phyloP scores from a whole-genome alignment of 1,140 invertebrate species.

The Arctopsyche grandis region DNA sequence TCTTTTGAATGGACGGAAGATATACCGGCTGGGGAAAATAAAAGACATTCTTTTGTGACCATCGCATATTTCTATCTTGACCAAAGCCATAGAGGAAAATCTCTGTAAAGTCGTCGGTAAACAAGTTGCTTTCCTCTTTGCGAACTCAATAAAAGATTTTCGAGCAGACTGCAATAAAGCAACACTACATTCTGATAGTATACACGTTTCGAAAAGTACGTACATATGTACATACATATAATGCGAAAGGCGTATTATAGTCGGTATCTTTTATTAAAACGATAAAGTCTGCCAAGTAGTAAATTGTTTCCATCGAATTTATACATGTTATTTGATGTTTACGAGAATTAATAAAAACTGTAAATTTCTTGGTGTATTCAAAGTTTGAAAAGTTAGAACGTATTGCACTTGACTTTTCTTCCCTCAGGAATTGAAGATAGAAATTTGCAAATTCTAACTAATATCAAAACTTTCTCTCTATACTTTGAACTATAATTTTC shows the following conservation, averaged over 20 bases:
- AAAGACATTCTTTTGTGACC: neutral
- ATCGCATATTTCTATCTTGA: constrained; percentile 34
- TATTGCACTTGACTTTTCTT: neutral
- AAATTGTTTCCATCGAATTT: neutral
- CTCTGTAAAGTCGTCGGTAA: constrained; percentile 24
- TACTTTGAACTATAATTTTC: neutral
- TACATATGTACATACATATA: no score
- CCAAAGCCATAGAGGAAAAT: constrained; percentile 21
- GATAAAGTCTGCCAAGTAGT: neutral
- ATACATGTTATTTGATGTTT: neutral
- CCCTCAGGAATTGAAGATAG: neutral
- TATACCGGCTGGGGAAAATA: neutral
- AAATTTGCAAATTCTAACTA: constrained; percentile 14
- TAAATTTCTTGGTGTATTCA: no score
- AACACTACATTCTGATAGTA: constrained; percentile 20
- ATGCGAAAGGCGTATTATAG: no score
- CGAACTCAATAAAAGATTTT: constrained; percentile 29
- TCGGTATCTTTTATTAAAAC: neutral
- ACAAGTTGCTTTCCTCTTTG: constrained; percentile 32
- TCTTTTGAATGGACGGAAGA: constrained; percentile 2
- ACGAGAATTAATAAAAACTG: neutral
- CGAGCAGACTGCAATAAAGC: constrained; percentile 25
- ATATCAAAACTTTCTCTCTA: neutral
- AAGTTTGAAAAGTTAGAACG: constrained; percentile 9
- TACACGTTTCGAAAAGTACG: neutral